Evolutionary conservation across 1,140 invertebrate genomes (phyloP).

Genomic region (Aporrectodea caliginosa): DNA sequence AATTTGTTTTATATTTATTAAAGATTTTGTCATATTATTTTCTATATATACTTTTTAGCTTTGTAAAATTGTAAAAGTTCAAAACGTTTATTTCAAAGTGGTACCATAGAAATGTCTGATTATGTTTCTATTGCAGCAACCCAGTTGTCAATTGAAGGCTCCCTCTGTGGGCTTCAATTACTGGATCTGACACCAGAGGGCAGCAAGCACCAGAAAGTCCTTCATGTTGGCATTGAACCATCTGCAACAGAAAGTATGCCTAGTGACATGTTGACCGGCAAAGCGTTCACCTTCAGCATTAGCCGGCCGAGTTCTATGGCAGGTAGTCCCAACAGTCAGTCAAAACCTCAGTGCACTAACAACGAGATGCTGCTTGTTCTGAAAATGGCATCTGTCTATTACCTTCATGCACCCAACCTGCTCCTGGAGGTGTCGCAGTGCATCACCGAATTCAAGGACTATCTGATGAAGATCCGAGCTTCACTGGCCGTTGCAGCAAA

Average conservation of each 20-base stretch:
- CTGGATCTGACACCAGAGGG: slow-evolving; percentile 81
- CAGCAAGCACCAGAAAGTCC: slow-evolving; percentile 74
- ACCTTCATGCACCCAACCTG: slow-evolving; percentile 82
- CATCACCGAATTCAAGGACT: slow-evolving; percentile 69
- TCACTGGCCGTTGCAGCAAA: slow-evolving; percentile 84
- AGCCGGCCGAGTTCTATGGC: slow-evolving; percentile 30
- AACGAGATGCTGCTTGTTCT: slow-evolving; percentile 58
- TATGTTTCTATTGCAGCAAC: not conserved
- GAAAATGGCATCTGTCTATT: slow-evolving; percentile 85
- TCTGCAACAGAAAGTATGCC: slow-evolving; percentile 33
- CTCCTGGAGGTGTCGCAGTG: slow-evolving; percentile 78
- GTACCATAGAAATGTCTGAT: too few relatives aligned
- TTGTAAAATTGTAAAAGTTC: too few relatives aligned
- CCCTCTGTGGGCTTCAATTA: slow-evolving; percentile 79
- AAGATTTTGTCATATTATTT: too few relatives aligned
- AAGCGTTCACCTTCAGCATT: slow-evolving; percentile 45
- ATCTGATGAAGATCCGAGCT: slow-evolving; percentile 67
- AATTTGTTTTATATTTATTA: too few relatives aligned
- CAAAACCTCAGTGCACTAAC: slow-evolving; percentile 37
- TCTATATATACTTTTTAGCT: too few relatives aligned
- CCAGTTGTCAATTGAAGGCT: slow-evolving; percentile 68
- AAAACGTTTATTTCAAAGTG: too few relatives aligned
- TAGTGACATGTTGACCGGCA: slow-evolving; percentile 34
- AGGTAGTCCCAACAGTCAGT: slow-evolving; percentile 43
- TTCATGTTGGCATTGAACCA: slow-evolving; percentile 78